phyloP scores from a whole-genome alignment of 2,797 vertebrate genomes.

The Mareca penelope region DNA sequence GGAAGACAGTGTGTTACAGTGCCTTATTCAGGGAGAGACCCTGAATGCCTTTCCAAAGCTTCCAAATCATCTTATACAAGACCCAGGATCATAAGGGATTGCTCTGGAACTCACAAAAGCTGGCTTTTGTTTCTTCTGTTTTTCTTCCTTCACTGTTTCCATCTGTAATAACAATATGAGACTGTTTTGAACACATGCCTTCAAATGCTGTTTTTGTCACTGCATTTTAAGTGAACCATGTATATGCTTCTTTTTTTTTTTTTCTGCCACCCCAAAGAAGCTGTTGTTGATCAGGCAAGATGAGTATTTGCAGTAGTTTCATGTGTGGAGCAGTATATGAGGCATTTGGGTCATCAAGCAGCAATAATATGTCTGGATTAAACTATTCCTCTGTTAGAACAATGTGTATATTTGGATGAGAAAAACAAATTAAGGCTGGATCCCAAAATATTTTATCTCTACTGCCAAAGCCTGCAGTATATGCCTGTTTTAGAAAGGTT shows the following conservation, averaged over 20 bases:
- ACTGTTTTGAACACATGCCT: conserved; percentile 47
- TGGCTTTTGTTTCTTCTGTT: conserved; percentile 77
- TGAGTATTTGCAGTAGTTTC: conserved; percentile 23
- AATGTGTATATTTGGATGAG: conserved; percentile 75
- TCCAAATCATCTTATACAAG: conserved; percentile 67
- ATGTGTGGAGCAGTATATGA: neutral
- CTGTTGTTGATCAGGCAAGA: conserved; percentile 9
- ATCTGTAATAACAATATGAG: conserved; percentile 62
- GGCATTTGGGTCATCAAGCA: conserved; percentile 20
- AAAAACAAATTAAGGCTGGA: conserved; percentile 73
- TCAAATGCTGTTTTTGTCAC: conserved; percentile 45
- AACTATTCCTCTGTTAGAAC: conserved; percentile 41
- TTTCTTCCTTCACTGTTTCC: conserved; percentile 54
- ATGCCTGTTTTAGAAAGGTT: conserved; percentile 43
- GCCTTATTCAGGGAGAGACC: conserved; percentile 52
- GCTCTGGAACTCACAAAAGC: conserved; percentile 75
- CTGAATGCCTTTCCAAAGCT: conserved; percentile 66
- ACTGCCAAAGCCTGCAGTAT: conserved; percentile 61
- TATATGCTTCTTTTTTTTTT: conserved; percentile 40
- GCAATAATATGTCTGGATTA: conserved; percentile 30
- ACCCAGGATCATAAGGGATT: conserved; percentile 71
- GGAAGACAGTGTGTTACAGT: conserved; percentile 52
- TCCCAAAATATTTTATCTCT: conserved; percentile 70
- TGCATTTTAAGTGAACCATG: conserved; percentile 49
- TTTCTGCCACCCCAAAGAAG: conserved; percentile 21